These are phyloP conservation scores for Hypothenemus hampei DNA, from an alignment of 1,140 invertebrate genomes.

Conservation along the genomic window DNA sequence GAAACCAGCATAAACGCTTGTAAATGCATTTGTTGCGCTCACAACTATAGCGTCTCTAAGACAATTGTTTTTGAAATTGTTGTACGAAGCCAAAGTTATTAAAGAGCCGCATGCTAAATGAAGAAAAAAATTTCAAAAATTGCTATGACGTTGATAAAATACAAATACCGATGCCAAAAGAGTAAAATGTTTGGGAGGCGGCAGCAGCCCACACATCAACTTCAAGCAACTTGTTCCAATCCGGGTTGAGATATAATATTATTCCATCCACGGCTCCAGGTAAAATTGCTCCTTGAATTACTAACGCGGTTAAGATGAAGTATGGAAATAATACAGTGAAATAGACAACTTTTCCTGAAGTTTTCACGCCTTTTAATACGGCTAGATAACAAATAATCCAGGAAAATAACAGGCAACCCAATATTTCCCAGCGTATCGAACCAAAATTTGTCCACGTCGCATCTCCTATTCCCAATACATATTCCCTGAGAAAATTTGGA, in stretches of 20 bases:
- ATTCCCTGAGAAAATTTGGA: conserved; percentile 30
- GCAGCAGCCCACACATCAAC: conserved; percentile 60
- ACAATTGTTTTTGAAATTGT: conserved; percentile 68
- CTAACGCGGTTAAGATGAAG: conserved; percentile 61
- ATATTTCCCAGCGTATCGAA: conserved; percentile 63
- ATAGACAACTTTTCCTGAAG: conserved; percentile 78
- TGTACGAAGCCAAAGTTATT: conserved; percentile 70
- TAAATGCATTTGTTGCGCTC: conserved; percentile 64
- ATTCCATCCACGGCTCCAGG: conserved; percentile 68
- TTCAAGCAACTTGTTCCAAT: conserved; percentile 61
- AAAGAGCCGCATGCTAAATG: conserved; percentile 57
- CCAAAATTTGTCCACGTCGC: conserved; percentile 62
- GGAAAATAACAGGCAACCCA: conserved; percentile 62
- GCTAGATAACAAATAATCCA: conserved; percentile 74
- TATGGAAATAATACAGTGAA: conserved; percentile 76
- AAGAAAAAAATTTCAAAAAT: background rate
- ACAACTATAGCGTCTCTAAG: conserved; percentile 65
- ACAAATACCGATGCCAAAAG: conserved; percentile 57
- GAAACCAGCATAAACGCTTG: conserved; percentile 68
- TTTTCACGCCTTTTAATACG: conserved; percentile 63
- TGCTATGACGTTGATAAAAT: background rate
- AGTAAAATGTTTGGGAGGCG: conserved; percentile 69
- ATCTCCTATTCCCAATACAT: conserved; percentile 55
- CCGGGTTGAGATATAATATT: conserved; percentile 69
- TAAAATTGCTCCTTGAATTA: conserved; percentile 66